Evolutionary conservation across 2,888 invertebrate genomes (phyloP).

Genomic region (Dinocampus coccinellae): DNA sequence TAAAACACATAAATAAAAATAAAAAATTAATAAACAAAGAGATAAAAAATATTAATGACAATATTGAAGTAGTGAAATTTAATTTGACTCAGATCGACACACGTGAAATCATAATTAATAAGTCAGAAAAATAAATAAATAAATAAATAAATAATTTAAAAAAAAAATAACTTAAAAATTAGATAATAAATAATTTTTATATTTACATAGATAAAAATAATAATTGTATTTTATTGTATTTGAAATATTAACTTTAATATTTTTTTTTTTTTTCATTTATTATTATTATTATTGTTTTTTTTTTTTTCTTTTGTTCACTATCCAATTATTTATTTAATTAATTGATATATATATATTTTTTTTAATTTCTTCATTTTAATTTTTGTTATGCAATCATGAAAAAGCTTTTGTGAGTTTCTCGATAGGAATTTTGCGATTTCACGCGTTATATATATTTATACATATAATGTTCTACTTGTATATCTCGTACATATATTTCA

Average conservation of each 20-base stretch:
- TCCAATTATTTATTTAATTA: not conserved
- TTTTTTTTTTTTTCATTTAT: too few relatives aligned
- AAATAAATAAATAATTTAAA: not conserved
- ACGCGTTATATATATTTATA: not conserved
- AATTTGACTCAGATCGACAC: slow-evolving; percentile 19
- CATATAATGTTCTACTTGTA: too few relatives aligned
- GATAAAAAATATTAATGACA: not conserved
- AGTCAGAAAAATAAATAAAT: not conserved
- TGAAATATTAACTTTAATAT: too few relatives aligned
- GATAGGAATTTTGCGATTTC: slow-evolving; percentile 1
- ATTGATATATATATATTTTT: too few relatives aligned
- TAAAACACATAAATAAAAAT: not conserved
- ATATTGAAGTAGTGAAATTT: not conserved
- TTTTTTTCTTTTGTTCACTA: not conserved
- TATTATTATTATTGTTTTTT: too few relatives aligned
- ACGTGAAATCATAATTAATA: not conserved
- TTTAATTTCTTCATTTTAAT: not conserved
- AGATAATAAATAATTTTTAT: too few relatives aligned
- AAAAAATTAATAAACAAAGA: not conserved
- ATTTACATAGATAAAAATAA: too few relatives aligned
- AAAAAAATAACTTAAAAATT: too few relatives aligned
- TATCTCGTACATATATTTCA: not conserved
- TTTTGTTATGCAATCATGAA: not conserved
- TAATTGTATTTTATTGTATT: too few relatives aligned
- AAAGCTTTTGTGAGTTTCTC: not conserved